Base-by-base conservation (phyloP, 2,888 invertebrate genomes). In the Linyphia triangularis region DNA sequence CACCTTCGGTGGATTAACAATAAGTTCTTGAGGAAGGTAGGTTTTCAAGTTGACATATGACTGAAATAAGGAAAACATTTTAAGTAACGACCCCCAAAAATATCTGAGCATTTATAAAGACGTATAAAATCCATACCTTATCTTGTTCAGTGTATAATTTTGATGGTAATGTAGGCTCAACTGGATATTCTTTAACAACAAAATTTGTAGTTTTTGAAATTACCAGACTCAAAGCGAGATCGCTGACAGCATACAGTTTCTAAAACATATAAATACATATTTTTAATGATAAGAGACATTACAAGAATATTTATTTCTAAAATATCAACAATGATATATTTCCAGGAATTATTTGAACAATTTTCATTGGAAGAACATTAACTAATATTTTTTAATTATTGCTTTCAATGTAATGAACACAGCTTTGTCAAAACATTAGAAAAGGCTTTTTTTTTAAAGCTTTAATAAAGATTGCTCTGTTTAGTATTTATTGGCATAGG, bases 191-290 rank as follows among this genome's bases (percentile, higher is more conserved):
- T 93, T 97, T 97, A 93, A 97, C 94, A 92, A 98, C 97, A 93
- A 97, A 97, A 92, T 95, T 96, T 79, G 95, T 95, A 72, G 97
- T 96, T 92, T 97, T 97, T 85, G 96, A 95, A 93, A 96, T 95
- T 91, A 99, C 95, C 91, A 99, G 94, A 72, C 97, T 96, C 94
- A 98, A 95, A 19, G 98, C 97, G 90, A 99, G 94, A 94, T 99
- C 99, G 94, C 98, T 98, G 79, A 97, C 95, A 33, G 98, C 97
- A 96, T 98, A 99, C 92, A 99, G 93, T 96, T 98, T 98, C 97
- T 98, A 93, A 0, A 90, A 37, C 51, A 77, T 73, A 84, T 89
- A 81, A 90, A 77, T 30, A 61, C 65, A 24, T 6, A n/a, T 30
- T 59, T 22, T 69, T 5, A 9, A 9, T 63, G 26, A 28, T 26